These are phyloP conservation scores for Achroia grisella DNA, from an alignment of 1,140 invertebrate species.

Conservation along the genomic window DNA sequence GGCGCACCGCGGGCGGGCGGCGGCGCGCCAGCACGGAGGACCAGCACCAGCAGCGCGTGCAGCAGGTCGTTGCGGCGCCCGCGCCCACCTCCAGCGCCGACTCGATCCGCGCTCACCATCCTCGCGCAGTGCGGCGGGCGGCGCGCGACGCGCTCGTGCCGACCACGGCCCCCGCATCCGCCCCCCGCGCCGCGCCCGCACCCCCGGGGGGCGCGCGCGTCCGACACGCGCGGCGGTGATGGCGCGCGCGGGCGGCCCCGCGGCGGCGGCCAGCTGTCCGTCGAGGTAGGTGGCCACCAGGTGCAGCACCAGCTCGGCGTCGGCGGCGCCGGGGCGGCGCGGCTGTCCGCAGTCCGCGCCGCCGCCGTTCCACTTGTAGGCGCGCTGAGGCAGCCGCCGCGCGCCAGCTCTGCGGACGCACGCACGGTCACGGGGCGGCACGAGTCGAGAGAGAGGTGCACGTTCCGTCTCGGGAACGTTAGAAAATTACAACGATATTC, in stretches of 20 bases:
- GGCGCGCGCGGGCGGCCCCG: conserved; percentile 4
- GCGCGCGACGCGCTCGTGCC: conserved; percentile 54
- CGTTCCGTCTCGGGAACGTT: no score
- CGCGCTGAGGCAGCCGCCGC: conserved; percentile 69
- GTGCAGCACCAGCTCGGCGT: conserved; percentile 85
- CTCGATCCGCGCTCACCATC: conserved; percentile 76
- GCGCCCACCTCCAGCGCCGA: conserved; percentile 76
- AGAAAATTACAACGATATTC: no score
- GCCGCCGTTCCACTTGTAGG: conserved; percentile 85
- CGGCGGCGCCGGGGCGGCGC: conserved; percentile 76
- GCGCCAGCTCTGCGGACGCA: conserved; percentile 76
- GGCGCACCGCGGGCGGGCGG: conserved; percentile 27
- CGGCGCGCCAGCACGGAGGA: conserved; percentile 16
- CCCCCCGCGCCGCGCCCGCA: conserved; percentile 11
- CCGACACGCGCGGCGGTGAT: conserved; percentile 21
- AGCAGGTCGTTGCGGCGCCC: conserved; percentile 88
- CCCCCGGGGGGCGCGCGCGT: conserved; percentile 16
- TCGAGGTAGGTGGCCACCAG: conserved; percentile 86
- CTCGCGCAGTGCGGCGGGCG: conserved; percentile 85
- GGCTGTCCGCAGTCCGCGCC: conserved; percentile 81
- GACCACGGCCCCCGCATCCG: conserved; percentile 23
- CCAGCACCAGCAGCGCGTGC: conserved; percentile 81
- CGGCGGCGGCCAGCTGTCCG: conserved; percentile 76
- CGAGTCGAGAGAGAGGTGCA: no score
- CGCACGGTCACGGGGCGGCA: no score